phyloP scores from a whole-genome alignment of 2,797 vertebrate species.

The Enteromius afrohamiltoni region DNA sequence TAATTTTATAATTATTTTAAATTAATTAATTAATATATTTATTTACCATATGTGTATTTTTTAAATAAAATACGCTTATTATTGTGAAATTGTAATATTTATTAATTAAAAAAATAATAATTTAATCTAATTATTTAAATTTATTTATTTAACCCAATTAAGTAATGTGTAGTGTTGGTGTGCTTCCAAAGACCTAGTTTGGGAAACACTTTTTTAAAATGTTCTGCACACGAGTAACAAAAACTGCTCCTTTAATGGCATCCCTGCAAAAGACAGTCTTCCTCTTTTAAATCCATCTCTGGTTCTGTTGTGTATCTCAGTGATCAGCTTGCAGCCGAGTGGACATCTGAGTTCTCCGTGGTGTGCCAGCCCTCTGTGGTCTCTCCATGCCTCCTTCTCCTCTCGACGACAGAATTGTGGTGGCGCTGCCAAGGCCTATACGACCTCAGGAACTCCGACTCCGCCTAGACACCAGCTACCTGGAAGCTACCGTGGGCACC shows the following conservation, averaged over 20 bases:
- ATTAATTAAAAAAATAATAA: too few species aligned
- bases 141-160: too few species aligned
- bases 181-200: too few species aligned
- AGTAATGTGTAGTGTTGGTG: too few species aligned
- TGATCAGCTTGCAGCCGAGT: constrained; percentile 63
- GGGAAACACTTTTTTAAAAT: too few species aligned
- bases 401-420: constrained; percentile 99
- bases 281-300: not conserved
- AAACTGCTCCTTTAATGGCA: not conserved
- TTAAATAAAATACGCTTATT: too few species aligned
- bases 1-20: too few species aligned
- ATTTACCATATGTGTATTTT: too few species aligned
- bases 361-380: constrained; percentile 83
- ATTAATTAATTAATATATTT: too few species aligned
- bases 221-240: not conserved
- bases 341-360: constrained; percentile 88
- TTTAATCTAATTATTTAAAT: too few species aligned
- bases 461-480: constrained; percentile 88
- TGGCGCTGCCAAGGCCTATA: constrained; percentile 95
- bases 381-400: constrained; percentile 99
- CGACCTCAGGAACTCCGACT: constrained; percentile 99
- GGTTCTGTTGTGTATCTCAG: constrained; percentile 21
- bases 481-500: constrained; percentile 85
- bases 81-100: too few species aligned
- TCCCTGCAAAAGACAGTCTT: not conserved